Percentiles rank a stretch among this genome's conserved stretches.
Conservation (phyloP, 1,140 invertebrate genomes). For the Drosophila sechellia region DNA sequence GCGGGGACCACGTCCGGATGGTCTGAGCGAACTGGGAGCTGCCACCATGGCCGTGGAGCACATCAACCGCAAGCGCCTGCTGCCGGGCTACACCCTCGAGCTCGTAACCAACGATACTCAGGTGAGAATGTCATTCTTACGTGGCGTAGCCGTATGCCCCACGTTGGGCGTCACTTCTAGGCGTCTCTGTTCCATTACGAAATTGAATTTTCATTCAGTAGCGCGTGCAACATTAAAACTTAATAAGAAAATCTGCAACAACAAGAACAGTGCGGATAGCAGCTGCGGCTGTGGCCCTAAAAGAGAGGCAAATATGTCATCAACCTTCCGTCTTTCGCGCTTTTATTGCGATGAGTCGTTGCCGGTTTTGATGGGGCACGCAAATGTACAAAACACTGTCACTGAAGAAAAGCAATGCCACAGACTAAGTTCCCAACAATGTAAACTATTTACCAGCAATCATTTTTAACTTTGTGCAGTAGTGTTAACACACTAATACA, state of each 20-base stretch:
- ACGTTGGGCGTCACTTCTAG: background rate
- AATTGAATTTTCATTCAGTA: slow-evolving; percentile 79
- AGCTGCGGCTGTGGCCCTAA: slow-evolving; percentile 38
- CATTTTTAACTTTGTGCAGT: no score
- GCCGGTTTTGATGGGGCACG: slow-evolving; percentile 58
- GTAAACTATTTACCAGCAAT: background rate
- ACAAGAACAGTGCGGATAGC: slow-evolving; percentile 15
- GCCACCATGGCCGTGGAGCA: slow-evolving; percentile 90
- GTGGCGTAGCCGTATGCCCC: background rate
- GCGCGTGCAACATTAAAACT: slow-evolving; percentile 76
- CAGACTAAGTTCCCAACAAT: no score
- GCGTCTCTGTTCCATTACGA: slow-evolving; percentile 55
- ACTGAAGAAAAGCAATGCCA: slow-evolving; percentile 1
- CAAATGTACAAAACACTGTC: slow-evolving; percentile 16
- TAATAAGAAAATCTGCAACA: slow-evolving; percentile 79
- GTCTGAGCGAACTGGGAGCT: slow-evolving; percentile 89
- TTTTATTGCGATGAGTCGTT: slow-evolving; percentile 65
- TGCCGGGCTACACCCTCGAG: slow-evolving; percentile 89
- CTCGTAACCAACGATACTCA: slow-evolving; percentile 92
- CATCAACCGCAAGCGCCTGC: slow-evolving; percentile 88
- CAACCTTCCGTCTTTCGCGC: slow-evolving; percentile 39
- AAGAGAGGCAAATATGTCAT: slow-evolving; percentile 66
- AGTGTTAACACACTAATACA: no score
- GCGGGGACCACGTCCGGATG: slow-evolving; percentile 87
- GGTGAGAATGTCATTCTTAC: slow-evolving; percentile 85